phyloP scores from a whole-genome alignment of 2,113 vertebrate genomes.

The Ictalurus furcatus region DNA sequence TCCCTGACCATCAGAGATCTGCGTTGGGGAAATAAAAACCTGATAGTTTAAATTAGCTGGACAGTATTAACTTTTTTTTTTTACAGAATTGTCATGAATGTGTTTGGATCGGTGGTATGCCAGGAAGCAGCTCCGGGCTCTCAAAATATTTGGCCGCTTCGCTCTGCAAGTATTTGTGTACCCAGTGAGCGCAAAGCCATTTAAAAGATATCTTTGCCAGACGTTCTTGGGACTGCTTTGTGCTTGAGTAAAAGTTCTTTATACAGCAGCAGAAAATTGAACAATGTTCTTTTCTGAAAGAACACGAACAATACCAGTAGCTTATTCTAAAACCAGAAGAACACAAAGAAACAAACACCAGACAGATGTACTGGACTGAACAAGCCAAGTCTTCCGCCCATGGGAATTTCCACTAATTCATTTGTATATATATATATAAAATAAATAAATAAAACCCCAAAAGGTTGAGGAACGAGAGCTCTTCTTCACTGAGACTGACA shows the following conservation, averaged over 20 bases:
- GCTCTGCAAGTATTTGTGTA: slow-evolving; percentile 17
- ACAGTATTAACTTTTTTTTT: not conserved
- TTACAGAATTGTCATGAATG: not conserved
- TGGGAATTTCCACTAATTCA: not conserved
- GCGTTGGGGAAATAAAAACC: not conserved
- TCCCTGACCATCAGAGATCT: slow-evolving; percentile 33
- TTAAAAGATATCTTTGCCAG: slow-evolving; percentile 6
- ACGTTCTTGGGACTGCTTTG: not conserved
- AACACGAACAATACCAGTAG: not conserved
- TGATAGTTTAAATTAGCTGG: not conserved
- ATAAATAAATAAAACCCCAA: not conserved
- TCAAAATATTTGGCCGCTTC: slow-evolving; percentile 49
- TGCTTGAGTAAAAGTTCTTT: not conserved
- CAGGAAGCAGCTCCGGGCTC: slow-evolving; percentile 24
- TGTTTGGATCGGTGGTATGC: slow-evolving; percentile 5
- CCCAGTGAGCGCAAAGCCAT: not conserved
- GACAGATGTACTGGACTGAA: not conserved
- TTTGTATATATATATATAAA: not conserved
- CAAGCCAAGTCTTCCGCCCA: not conserved
- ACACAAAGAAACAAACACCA: not conserved
- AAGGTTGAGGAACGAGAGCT: not conserved
- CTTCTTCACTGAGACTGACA: not conserved
- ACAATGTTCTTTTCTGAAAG: not conserved
- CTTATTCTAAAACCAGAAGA: not conserved
- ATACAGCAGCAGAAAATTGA: not conserved